A percentile compares a stretch with the other conserved stretches of the same genome.
Conservation (phyloP, 2,797 vertebrate genomes). For the Simalia tracyae region DNA sequence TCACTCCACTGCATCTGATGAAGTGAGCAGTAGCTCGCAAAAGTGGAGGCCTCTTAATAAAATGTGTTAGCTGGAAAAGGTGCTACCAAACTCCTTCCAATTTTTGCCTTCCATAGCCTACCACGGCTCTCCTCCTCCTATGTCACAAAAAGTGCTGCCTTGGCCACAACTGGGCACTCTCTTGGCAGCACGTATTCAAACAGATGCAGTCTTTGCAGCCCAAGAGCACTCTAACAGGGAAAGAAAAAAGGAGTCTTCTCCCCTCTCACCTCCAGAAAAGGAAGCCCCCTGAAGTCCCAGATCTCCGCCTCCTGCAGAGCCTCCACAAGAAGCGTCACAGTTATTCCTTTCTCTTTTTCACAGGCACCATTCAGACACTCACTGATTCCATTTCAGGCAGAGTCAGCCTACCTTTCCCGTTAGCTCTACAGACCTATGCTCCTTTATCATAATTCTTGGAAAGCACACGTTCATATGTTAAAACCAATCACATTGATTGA, state of each 20-base stretch:
- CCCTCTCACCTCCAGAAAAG: neutral
- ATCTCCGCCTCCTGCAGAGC: neutral
- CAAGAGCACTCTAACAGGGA: neutral
- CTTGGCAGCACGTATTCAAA: neutral
- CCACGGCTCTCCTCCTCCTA: neutral
- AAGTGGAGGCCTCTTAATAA: neutral
- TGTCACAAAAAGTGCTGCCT: neutral
- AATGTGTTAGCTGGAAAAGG: neutral
- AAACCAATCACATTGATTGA: conserved; percentile 17
- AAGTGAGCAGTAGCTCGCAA: neutral
- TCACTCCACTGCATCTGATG: neutral
- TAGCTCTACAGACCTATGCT: neutral
- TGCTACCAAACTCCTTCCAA: neutral
- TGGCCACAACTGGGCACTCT: neutral
- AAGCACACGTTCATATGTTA: conserved; percentile 9
- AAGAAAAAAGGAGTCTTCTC: neutral
- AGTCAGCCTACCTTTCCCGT: neutral
- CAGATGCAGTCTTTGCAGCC: neutral
- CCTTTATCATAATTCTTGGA: neutral
- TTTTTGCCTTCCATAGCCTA: neutral
- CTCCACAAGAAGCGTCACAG: neutral
- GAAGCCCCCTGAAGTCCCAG: neutral
- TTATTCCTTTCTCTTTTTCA: neutral
- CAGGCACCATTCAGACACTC: neutral
- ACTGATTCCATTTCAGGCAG: neutral